Evolutionary conservation across 2,888 invertebrate genomes (phyloP), one percentile per base, ranked within the genome.

Genomic region (Alcis repandata): DNA sequence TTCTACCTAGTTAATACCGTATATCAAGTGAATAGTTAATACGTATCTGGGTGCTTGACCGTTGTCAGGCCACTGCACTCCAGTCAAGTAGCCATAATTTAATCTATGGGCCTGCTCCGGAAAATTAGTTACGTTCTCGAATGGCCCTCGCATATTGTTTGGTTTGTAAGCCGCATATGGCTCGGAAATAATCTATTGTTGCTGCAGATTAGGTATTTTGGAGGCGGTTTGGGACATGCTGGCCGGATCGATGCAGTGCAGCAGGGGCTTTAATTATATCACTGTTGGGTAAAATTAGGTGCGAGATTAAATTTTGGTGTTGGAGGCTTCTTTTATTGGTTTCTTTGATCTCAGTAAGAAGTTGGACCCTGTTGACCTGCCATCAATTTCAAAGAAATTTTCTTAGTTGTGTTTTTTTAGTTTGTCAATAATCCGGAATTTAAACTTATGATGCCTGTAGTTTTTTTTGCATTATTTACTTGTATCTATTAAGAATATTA

Each of bases 121-220:
- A 67, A 67, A 64, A 64, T 64, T 56, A 56, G 27, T 52, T 51
- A 36, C 48, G 49, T 63, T 17, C 33, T 54, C 22, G 41, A 48
- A 43, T 59, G 61, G 49, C 60, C 17, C 33, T 54, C 22, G 49
- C 56, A 43, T 59, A 64, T 51, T 19, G 36, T 38, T 38, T 49
- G 54, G 45, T 60, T 58, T 58, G 38, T 46, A 38, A 33, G 36
- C 43, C 57, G 10, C 51, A 63, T 43, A 40, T 40, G 45, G 45
- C 32, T 43, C 17, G 57, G 45, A 36, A 22, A 52, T 57, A 63
- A 63, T 63, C 43, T 57, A 52, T 63, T 62, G 60, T 49, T 48
- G 46, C 32, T 36, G 53, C 43, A 59, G 17, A 62, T 61, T 61
- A 45, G 41, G 32, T 49, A 46, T 46, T 59, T 40, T 20, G 32